These are phyloP conservation scores for Rhorus exstirpatorius DNA, from an alignment of 2,888 invertebrate species.

Conservation along the genomic window DNA sequence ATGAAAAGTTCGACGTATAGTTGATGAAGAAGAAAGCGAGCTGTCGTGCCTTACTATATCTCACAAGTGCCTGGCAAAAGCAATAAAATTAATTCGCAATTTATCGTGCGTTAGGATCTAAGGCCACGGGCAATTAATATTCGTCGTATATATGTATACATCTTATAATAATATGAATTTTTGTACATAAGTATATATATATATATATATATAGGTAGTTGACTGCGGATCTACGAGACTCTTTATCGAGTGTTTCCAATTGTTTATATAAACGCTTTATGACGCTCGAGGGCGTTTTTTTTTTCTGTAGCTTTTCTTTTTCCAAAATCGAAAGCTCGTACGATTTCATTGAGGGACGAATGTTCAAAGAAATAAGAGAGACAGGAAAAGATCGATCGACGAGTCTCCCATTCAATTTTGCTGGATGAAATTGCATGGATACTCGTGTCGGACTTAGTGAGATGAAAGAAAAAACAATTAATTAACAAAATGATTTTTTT, in stretches of 20 bases:
- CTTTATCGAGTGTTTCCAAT: constrained; percentile 46
- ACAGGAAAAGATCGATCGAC: background rate
- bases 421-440: constrained; percentile 71
- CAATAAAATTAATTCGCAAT: background rate
- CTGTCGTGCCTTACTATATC: constrained; percentile 51
- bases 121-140: constrained; percentile 66
- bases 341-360: constrained; percentile 20
- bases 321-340: constrained; percentile 15
- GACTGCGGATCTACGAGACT: constrained; percentile 59
- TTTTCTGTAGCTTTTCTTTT: background rate
- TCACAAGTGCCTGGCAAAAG: constrained; percentile 50
- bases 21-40: constrained; percentile 4
- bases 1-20: constrained; percentile 4
- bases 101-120: constrained; percentile 35
- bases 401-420: constrained; percentile 68
- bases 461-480: background rate
- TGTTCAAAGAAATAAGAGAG: background rate
- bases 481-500: background rate
- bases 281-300: constrained; percentile 43
- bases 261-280: constrained; percentile 56
- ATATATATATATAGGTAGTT: constrained; percentile 52
- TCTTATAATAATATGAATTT: constrained; percentile 39
- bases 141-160: constrained; percentile 51
- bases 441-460: background rate
- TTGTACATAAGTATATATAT: constrained; percentile 64